These are phyloP conservation scores for Melieria picta DNA, from an alignment of 2,888 invertebrate genomes.

Conservation along the genomic window DNA sequence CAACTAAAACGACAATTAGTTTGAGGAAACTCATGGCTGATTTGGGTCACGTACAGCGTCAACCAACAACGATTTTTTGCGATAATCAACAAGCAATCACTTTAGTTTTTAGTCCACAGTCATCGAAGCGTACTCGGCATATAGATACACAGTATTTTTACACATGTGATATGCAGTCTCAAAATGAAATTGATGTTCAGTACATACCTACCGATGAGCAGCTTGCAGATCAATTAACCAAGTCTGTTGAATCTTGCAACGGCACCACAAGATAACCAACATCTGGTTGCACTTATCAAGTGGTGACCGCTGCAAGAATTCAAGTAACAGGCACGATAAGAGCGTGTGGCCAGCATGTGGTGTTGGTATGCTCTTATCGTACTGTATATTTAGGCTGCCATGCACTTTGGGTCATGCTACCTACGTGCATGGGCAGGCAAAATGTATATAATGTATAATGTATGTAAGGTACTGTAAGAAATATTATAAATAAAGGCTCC, in stretches of 20 bases:
- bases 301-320: too few relatives aligned
- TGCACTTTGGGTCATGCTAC: too few relatives aligned
- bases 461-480: too few relatives aligned
- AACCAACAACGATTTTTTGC: slow-evolving; percentile 17
- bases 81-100: slow-evolving; percentile 34
- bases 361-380: too few relatives aligned
- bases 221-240: slow-evolving; percentile 26
- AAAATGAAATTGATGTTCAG: slow-evolving; percentile 33
- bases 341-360: too few relatives aligned
- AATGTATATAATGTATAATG: too few relatives aligned
- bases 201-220: slow-evolving; percentile 15
- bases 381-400: too few relatives aligned
- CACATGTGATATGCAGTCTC: slow-evolving; percentile 19
- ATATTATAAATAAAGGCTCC: too few relatives aligned
- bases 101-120: slow-evolving; percentile 26
- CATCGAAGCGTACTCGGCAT: slow-evolving; percentile 29
- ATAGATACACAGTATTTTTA: slow-evolving; percentile 35
- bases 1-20: slow-evolving; percentile 15
- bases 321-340: too few relatives aligned
- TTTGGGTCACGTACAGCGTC: neutral
- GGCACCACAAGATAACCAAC: too few relatives aligned
- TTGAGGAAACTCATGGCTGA: slow-evolving; percentile 8
- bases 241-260: neutral
- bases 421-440: too few relatives aligned
- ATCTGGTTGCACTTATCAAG: too few relatives aligned